Evolutionary conservation across 2,113 vertebrate genomes (phyloP).

Genomic region (Zosterops borbonicus): DNA sequence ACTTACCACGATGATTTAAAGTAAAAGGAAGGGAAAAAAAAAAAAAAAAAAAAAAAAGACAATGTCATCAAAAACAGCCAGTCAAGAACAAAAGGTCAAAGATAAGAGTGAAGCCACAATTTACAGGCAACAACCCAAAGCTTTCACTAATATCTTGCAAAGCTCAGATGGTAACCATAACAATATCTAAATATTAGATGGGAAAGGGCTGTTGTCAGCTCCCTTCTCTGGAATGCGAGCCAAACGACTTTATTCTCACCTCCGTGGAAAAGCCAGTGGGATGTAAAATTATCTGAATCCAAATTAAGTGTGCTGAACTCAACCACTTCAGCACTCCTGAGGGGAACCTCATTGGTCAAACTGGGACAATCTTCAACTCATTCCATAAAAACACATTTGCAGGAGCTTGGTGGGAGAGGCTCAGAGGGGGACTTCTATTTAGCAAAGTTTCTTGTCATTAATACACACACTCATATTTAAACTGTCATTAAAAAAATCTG

Average conservation of each 20-base stretch:
- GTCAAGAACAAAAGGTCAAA: not conserved
- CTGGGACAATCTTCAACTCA: not conserved
- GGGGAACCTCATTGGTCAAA: not conserved
- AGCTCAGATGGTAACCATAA: not conserved
- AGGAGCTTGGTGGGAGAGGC: not conserved
- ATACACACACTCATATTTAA: not conserved
- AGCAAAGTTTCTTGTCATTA: not conserved
- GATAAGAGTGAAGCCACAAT: not conserved
- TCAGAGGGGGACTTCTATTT: not conserved
- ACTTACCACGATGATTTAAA: not conserved
- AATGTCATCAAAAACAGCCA: not conserved
- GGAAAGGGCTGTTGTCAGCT: not conserved
- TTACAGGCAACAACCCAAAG: not conserved
- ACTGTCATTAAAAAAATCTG: not conserved
- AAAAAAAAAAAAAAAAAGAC: not conserved
- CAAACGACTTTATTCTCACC: conserved; percentile 26
- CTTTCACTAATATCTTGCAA: not conserved
- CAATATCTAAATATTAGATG: not conserved
- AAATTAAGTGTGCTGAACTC: not conserved
- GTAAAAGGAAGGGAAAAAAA: not conserved
- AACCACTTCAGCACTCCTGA: not conserved
- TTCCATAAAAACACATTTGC: not conserved
- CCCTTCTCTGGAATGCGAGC: not conserved
- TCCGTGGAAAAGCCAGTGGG: conserved; percentile 12
- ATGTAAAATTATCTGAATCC: not conserved